phyloP scores from a whole-genome alignment of 2,797 vertebrate genomes.

The Sebastes cheni region DNA sequence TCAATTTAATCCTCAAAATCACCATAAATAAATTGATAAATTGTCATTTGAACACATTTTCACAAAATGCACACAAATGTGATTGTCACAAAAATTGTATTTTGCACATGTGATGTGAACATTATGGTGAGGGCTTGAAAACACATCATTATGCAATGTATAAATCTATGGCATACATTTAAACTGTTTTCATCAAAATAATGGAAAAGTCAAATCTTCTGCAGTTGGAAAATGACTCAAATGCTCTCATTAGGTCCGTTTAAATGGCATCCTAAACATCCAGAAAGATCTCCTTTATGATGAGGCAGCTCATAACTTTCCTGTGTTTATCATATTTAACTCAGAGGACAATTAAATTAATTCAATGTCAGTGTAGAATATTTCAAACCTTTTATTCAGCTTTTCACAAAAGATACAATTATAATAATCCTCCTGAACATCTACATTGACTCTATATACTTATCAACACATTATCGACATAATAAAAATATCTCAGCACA shows the following conservation, averaged over 20 bases:
- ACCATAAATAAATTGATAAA: not conserved
- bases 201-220: not conserved
- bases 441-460: not conserved
- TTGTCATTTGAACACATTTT: too few relatives aligned
- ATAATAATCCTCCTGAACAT: not conserved
- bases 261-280: not conserved
- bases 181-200: not conserved
- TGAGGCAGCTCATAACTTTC: not conserved
- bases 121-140: not conserved
- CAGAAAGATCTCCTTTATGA: not conserved
- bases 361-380: not conserved
- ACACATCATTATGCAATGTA: not conserved
- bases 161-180: not conserved
- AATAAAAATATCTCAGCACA: not conserved
- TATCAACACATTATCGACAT: not conserved
- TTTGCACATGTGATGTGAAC: too few relatives aligned
- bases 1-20: not conserved
- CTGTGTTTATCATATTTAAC: not conserved
- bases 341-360: not conserved
- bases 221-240: not conserved
- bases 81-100: not conserved
- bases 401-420: not conserved
- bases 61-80: too few relatives aligned
- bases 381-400: not conserved
- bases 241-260: not conserved